Evolutionary conservation across 2,113 vertebrate genomes (phyloP), one percentile per base, ranked within the genome.

Genomic region (Xenotilapia longispinis): DNA sequence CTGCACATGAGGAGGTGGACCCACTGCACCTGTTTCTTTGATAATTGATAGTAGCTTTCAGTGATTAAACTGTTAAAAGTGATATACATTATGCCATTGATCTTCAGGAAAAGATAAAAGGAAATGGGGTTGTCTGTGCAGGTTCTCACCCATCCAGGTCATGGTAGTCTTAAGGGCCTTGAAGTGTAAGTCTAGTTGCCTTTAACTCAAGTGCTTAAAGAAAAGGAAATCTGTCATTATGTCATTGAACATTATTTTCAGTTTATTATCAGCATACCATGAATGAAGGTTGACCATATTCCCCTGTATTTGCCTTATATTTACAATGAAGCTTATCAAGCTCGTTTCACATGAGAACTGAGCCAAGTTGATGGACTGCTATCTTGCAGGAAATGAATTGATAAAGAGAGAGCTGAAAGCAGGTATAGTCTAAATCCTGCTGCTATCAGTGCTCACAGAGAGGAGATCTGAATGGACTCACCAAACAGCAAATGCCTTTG

Each of bases 41-140:
- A 36, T 36, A 58, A 49, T 75, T 49, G 23, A 36, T 47, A 58
- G 11, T 54, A 42, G 81, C 78, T 81, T 88, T 80, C 36, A 85
- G 17, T 88, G 80, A 87, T 63, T 78, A 63, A 81, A 42, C 65
- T 38, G 83, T 94, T 81, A 87, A 91, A 93, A 89, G 33, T 42
- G 85, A 87, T 89, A 55, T 42, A 19, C 14, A 91, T 57, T 84
- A 28, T 3, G 70, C 17, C 12, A 65, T 21, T 79, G 73, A 87
- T 90, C 88, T 94, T 86, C 12, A n/a, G 90, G 84, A 90, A 82
- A 84, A 83, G 26, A 91, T 85, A 28, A 87, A 42, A 9, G 47
- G 33, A 88, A 80, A 84, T 88, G 83, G 21, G 63, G 87, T 86
- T 78, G 42, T 19, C 14, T 75, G 23, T 75, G 42, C 23, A 75